Percentiles rank a stretch among this genome's conserved stretches.
These are phyloP conservation scores for Drosophila quinaria DNA, from an alignment of 2,888 invertebrate species.

Conservation along the genomic window DNA sequence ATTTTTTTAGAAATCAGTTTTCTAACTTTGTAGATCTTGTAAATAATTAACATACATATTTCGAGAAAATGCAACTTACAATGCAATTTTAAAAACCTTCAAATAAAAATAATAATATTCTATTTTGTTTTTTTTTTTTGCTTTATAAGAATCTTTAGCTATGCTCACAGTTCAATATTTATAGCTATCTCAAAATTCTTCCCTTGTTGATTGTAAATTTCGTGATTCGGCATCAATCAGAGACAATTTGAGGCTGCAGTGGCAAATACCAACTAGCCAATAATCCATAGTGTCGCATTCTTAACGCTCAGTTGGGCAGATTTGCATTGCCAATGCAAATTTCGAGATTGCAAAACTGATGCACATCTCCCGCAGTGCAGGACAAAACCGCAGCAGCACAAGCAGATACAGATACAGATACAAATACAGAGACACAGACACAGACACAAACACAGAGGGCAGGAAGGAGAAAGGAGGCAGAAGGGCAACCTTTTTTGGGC, in stretches of 20 bases:
- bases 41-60: too few relatives aligned
- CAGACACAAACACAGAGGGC: neutral
- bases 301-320: constrained; percentile 54
- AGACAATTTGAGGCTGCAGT: neutral
- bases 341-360: constrained; percentile 41
- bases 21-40: too few relatives aligned
- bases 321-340: constrained; percentile 63
- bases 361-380: constrained; percentile 58
- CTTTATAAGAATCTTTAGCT: too few relatives aligned
- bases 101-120: too few relatives aligned
- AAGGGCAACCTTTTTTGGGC: constrained; percentile 11
- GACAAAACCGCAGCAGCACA: constrained; percentile 47
- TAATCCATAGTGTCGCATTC: constrained; percentile 48
- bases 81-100: too few relatives aligned
- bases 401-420: neutral
- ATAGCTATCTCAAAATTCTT: too few relatives aligned
- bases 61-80: too few relatives aligned
- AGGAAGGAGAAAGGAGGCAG: neutral
- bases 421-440: neutral
- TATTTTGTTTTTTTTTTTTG: too few relatives aligned
- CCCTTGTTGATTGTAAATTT: too few relatives aligned
- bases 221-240: constrained; percentile 32
- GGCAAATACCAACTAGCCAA: constrained; percentile 33
- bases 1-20: too few relatives aligned
- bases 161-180: too few relatives aligned